Evolutionary conservation across 1,140 invertebrate genomes (phyloP), one percentile per base, ranked within the genome.

Genomic region (Conus betulinus): DNA sequence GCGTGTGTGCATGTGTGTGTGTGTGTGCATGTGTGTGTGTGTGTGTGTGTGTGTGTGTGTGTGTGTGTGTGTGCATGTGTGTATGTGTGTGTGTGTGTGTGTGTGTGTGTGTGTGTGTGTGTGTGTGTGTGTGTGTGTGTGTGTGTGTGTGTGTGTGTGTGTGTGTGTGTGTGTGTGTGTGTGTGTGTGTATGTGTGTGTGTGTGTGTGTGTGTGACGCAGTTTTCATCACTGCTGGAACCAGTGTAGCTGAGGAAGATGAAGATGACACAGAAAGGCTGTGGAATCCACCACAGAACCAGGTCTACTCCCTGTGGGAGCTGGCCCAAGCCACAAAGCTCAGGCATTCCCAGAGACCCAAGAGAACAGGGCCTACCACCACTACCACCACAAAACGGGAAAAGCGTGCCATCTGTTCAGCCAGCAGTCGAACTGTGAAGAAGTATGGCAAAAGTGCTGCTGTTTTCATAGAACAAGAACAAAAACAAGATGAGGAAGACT

Each of bases 191-290:
- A 8, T 81, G 78, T 81, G 52, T 53, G 27, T 15, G 15, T 81
- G 78, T 81, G 78, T 81, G 78, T 81, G 78, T 81, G 27, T 81
- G 78, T 81, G 78, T 81, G 78, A 20, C 15, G 57, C 67, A 71
- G 67, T 7, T 6, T 71, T 6, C 67, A 11, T 23, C 67, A 23
- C 6, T n/a, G 67, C 11, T 71, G 67, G 6, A 20, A 23, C 11
- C 67, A 71, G 15, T 63, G 67, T 71, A 7, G 57, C 1, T 39
- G 60, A 71, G 17, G 67, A n/a, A 20, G 67, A 71, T 71, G 67
- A 23, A 71, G 67, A 71, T 6, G 67, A 71, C 39, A 39, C 39
- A 23, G 67, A 71, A 23, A 20, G 23, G 67, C 11, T 2, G 57
- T 60, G 57, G 57, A 15, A 1, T 71, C 67, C 67, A 11, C 67